Evolutionary conservation across 2,113 vertebrate species (phyloP), one percentile per base, ranked within the genome.

Genomic region (Melanerpes formicivorus): DNA sequence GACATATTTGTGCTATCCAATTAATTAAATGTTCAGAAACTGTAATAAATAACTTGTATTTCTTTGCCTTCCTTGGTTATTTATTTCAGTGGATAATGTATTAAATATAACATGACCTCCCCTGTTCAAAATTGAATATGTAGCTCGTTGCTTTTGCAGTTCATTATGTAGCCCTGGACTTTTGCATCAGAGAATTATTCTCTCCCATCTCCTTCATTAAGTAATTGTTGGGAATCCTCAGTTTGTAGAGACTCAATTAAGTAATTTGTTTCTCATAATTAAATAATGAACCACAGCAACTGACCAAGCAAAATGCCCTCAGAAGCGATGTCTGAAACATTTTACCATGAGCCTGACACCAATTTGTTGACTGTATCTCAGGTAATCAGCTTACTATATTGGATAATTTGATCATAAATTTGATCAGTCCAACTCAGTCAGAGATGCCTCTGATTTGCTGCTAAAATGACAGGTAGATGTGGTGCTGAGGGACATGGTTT

Each of bases 251-350:
- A 46, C 74, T 83, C 42, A 86, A 75, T 86, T 63, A 80, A 83
- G 11, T 48, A 10, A 90, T 71, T 95, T 52, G 22, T 66, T 95
- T 90, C 34, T 91, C 21, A 19, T 93, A 56, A 77, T 85, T 75
- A 70, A 79, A 32, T 93, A 87, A 77, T 48, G 75, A 87, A 32
- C n/a, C 26, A 50, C 59, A 78, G 29, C 22, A 90, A 40, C 29
- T 74, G 46, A 70, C 46, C 11, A 80, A 84, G n/a, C 73, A 80
- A 95, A 95, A 77, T 30, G 66, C 0, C 3, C 9, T 87, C 30
- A 66, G 52, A 90, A 93, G 66, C 58, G 0, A 66, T 37, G 18
- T n/a, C 58, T 56, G 64, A 93, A 90, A 64, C 87, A 55, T 42
- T 77, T 93, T 83, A 56, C 27, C 4, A 1, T 80, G 15, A 60